Percentiles rank a stretch among this genome's conserved stretches.
These are phyloP conservation scores for Abscondita cerata DNA, from an alignment of 2,888 invertebrate genomes.

Conservation along the genomic window DNA sequence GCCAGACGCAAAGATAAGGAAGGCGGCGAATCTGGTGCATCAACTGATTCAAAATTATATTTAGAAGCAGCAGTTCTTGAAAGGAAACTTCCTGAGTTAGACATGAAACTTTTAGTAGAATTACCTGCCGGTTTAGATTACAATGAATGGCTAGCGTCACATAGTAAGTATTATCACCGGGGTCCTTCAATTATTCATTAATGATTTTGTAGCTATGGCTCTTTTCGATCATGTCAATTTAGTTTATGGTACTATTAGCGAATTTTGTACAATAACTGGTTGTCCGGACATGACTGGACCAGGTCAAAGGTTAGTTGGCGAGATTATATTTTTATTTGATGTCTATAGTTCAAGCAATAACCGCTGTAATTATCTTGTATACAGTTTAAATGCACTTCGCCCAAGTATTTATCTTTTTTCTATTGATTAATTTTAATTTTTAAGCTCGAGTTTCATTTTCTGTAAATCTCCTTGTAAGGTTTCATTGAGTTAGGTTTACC, in stretches of 20 bases:
- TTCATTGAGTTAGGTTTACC: no score
- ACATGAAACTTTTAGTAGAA: slow-evolving; percentile 92
- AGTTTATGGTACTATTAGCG: slow-evolving; percentile 97
- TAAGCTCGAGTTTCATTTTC: no score
- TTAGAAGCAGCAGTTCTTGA: slow-evolving; percentile 94
- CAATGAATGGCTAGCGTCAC: slow-evolving; percentile 99
- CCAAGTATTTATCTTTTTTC: no score
- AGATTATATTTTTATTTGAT: neutral
- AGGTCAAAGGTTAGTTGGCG: slow-evolving; percentile 74
- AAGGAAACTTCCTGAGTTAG: slow-evolving; percentile 91
- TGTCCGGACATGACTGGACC: slow-evolving; percentile 98
- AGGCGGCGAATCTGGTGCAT: slow-evolving; percentile 69
- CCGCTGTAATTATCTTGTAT: no score
- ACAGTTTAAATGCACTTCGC: no score
- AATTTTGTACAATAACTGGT: slow-evolving; percentile 95
- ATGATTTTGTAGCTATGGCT: slow-evolving; percentile 78
- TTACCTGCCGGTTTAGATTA: slow-evolving; percentile 95
- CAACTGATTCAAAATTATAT: slow-evolving; percentile 91
- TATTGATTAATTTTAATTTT: no score
- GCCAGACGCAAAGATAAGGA: slow-evolving; percentile 96
- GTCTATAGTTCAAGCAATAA: no score
- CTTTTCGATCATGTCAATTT: slow-evolving; percentile 99
- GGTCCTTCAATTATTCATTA: neutral
- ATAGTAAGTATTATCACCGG: slow-evolving; percentile 76
- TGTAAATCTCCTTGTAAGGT: no score